phyloP scores from a whole-genome alignment of 2,888 invertebrate genomes.

The Parnassius mnemosyne region DNA sequence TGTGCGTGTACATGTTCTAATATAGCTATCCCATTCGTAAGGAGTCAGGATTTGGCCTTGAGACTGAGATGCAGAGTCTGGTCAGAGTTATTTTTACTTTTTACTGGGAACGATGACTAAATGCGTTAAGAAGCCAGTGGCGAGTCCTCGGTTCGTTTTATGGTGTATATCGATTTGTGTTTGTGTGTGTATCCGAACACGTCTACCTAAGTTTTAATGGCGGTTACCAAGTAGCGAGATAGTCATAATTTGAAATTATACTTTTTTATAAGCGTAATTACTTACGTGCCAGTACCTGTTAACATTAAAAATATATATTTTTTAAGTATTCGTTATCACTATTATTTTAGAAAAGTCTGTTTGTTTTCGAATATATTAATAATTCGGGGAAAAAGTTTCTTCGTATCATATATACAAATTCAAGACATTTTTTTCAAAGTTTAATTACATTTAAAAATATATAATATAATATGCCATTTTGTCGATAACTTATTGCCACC shows the following conservation, averaged over 20 bases:
- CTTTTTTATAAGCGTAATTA: constrained; percentile 1
- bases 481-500: no score
- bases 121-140: constrained; percentile 64
- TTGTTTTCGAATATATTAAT: no score
- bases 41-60: constrained; percentile 76
- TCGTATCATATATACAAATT: no score
- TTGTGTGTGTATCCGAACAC: constrained; percentile 23
- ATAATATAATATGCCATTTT: no score
- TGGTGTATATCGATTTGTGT: constrained; percentile 27
- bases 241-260: constrained; percentile 14
- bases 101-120: constrained; percentile 77
- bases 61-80: constrained; percentile 71
- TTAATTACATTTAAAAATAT: no score
- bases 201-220: constrained; percentile 23
- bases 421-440: no score
- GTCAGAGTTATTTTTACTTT: constrained; percentile 77
- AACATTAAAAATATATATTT: no score
- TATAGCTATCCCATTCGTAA: constrained; percentile 43
- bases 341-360: no score
- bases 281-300: background rate
- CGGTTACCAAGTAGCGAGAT: constrained; percentile 23
- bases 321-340: no score
- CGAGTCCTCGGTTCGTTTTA: constrained; percentile 38
- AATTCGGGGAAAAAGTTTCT: no score
- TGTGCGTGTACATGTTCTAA: constrained; percentile 29